Evolutionary conservation across 1,140 invertebrate genomes (phyloP).

Genomic region (Andricus grossulariae): DNA sequence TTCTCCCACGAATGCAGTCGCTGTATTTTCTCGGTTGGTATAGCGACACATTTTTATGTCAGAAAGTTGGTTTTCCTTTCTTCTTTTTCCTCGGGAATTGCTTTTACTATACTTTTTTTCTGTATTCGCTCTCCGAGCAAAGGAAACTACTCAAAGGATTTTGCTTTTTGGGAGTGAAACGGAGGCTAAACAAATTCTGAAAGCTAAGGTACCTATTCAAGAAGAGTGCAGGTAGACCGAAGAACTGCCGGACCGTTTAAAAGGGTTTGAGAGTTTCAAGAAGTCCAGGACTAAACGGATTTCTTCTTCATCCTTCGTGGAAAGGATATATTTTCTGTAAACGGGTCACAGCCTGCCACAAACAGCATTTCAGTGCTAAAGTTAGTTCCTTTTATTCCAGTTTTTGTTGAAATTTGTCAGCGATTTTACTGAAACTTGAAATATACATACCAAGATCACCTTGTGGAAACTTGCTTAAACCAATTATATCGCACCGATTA

Average conservation of each 20-base stretch:
- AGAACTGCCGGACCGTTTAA: not conserved
- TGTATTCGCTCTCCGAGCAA: not conserved
- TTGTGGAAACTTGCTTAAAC: slow-evolving; percentile 43
- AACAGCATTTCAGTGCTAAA: not conserved
- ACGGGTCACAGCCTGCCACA: slow-evolving; percentile 7
- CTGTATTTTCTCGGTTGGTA: slow-evolving; percentile 1
- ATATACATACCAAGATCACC: too few relatives aligned
- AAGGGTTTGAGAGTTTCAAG: slow-evolving; percentile 8
- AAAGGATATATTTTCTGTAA: slow-evolving; percentile 8
- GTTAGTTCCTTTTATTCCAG: not conserved
- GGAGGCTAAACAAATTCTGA: slow-evolving; percentile 15
- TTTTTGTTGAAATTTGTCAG: too few relatives aligned
- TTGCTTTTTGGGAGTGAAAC: slow-evolving; percentile 1
- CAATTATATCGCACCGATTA: slow-evolving; percentile 44
- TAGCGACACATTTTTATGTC: not conserved
- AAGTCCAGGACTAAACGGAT: not conserved
- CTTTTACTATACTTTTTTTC: not conserved
- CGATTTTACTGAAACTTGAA: too few relatives aligned
- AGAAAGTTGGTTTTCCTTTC: slow-evolving; percentile 15
- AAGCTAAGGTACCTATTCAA: not conserved
- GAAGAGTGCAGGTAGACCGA: not conserved
- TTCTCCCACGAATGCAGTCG: not conserved
- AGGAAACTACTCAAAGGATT: not conserved
- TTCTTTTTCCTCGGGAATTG: not conserved
- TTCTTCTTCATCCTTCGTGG: not conserved